Evolutionary conservation across 2,113 vertebrate species (phyloP).

Genomic region (Mohoua ochrocephala): DNA sequence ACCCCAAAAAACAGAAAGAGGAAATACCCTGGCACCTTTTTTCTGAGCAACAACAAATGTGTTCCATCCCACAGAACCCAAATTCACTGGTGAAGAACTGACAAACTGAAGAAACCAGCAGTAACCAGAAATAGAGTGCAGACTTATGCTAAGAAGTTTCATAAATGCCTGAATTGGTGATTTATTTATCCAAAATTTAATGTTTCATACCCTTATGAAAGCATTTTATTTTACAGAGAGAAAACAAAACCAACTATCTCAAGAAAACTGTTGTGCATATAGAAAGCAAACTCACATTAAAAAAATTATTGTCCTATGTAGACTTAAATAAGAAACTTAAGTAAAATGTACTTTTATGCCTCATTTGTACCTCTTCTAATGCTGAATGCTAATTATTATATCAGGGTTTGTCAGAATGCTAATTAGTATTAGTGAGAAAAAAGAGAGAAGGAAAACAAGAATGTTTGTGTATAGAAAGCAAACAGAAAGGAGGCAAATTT

Average conservation of each 20-base stretch:
- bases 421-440: background rate
- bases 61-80: background rate
- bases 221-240: background rate
- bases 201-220: background rate
- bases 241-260: background rate
- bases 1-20: background rate
- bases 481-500: background rate
- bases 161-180: background rate
- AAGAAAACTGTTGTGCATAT: background rate
- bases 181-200: background rate
- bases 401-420: background rate
- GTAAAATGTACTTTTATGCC: background rate
- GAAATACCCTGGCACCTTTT: background rate
- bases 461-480: background rate
- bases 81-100: background rate
- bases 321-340: background rate
- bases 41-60: background rate
- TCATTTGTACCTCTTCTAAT: background rate
- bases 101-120: background rate
- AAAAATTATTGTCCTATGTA: background rate
- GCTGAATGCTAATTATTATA: background rate
- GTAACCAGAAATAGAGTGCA: background rate
- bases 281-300: background rate
- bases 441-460: background rate
- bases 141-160: background rate